A percentile compares a stretch with the other conserved stretches of the same genome.
Conservation (phyloP, 2,797 vertebrate species). For the Fistularia commersonii region DNA sequence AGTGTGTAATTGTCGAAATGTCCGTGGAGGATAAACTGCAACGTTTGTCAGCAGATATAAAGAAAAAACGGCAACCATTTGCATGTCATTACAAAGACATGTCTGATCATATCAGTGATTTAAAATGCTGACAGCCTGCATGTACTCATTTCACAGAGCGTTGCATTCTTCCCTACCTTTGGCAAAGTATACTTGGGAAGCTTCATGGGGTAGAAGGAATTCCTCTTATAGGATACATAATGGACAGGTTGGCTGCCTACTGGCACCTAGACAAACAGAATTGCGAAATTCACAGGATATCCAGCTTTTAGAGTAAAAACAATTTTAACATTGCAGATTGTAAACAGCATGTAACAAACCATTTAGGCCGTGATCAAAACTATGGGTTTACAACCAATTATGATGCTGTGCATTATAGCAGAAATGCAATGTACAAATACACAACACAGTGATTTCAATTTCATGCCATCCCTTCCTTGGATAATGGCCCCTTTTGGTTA, state of each 20-base stretch:
- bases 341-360: conserved; percentile 26
- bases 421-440: conserved; percentile 30
- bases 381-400: conserved; percentile 30
- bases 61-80: too few relatives aligned
- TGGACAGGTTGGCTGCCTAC: conserved; percentile 86
- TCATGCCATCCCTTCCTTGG: conserved; percentile 32
- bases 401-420: conserved; percentile 20
- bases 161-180: conserved; percentile 76
- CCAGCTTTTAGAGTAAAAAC: conserved; percentile 1
- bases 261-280: conserved; percentile 76
- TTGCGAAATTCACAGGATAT: neutral
- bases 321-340: conserved; percentile 1
- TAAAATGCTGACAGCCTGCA: conserved; percentile 1
- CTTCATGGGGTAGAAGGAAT: conserved; percentile 87
- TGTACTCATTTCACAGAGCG: conserved; percentile 12
- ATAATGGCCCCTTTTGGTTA: conserved; percentile 62
- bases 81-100: too few relatives aligned
- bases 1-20: too few relatives aligned
- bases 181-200: conserved; percentile 91
- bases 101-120: too few relatives aligned
- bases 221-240: conserved; percentile 88
- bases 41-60: too few relatives aligned
- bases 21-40: too few relatives aligned
- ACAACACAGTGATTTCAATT: conserved; percentile 41
- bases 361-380: conserved; percentile 30